Evolutionary conservation across 1,140 invertebrate species (phyloP), one percentile per base, ranked within the genome.

Genomic region (Drosophila pallidifrons): DNA sequence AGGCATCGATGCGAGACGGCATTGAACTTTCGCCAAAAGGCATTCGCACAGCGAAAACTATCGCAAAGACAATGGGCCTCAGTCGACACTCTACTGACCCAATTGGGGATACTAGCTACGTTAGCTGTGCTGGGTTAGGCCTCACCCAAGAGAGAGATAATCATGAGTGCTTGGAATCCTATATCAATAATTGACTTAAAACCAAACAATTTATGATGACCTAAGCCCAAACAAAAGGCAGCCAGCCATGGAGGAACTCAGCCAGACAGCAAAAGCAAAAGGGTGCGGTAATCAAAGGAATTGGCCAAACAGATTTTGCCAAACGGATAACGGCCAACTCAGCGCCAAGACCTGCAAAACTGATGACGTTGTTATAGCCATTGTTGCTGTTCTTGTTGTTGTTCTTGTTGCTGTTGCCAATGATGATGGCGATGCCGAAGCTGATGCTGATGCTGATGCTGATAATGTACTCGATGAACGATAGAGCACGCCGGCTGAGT

Each of bases 191-290:
- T 89, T 89, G 85, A 89, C 81, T 89, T 66, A 64, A 89, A 85
- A 81, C 85, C 81, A 89, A 89, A 81, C 81, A 89, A 90, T 89
- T 89, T 89, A 89, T 90, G 86, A 89, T 89, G 85, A 89, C 85
- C 85, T 79, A 77, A 79, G 85, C 75, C 75, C 66, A 78, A 88
- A 76, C 76, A 77, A 87, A 82, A 28, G 60, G 7, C 35, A 11
- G 8, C 35, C 51, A 57, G 45, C 47, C 6, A 54, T 16, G 51
- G 47, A 68, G 45, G 45, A 46, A 59, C 35, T 30, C 57, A 25
- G 20, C 20, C 20, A 25, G 20, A 25, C 45, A 54, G 46, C 35
- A 38, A 88, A 85, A 25, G 20, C 20, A 25, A 25, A 88, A 89
- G 85, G 86, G 86, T 89, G 85, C 85, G 86, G 85, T 81, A 89